phyloP scores from a whole-genome alignment of 2,113 vertebrate species.

The Ammospiza nelsoni region DNA sequence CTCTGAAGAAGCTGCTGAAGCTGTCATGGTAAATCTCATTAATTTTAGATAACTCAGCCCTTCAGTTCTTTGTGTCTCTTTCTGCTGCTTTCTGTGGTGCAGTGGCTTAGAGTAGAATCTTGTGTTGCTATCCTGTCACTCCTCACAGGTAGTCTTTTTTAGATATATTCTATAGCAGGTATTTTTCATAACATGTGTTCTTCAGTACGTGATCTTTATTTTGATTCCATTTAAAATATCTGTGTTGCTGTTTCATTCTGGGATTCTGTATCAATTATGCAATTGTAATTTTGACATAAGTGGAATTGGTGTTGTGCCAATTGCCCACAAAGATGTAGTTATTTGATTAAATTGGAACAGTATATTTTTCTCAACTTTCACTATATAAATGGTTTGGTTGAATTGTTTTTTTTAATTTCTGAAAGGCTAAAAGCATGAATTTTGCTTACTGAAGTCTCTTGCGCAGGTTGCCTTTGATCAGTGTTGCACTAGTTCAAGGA shows the following conservation, averaged over 20 bases:
- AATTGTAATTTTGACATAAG: background rate
- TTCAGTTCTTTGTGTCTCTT: background rate
- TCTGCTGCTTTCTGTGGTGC: background rate
- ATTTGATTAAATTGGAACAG: background rate
- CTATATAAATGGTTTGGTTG: background rate
- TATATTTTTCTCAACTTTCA: background rate
- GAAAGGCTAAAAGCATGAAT: background rate
- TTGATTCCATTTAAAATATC: background rate
- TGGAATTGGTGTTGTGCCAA: background rate
- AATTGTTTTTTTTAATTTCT: background rate
- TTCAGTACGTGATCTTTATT: background rate
- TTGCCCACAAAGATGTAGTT: background rate
- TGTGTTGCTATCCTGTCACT: background rate
- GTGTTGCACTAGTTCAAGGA: slow-evolving; percentile 91
- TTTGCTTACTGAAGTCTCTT: slow-evolving; percentile 5
- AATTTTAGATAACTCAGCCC: background rate
- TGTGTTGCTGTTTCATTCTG: background rate
- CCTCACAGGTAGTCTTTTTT: background rate
- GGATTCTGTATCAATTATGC: background rate
- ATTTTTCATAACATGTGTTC: background rate
- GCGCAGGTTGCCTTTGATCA: slow-evolving; percentile 90
- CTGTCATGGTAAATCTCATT: background rate
- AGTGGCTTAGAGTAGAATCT: background rate
- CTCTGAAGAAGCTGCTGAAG: slow-evolving; percentile 1
- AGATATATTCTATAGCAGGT: background rate